Base-by-base conservation (phyloP, 2,797 vertebrate genomes). In the Falco concolor region DNA sequence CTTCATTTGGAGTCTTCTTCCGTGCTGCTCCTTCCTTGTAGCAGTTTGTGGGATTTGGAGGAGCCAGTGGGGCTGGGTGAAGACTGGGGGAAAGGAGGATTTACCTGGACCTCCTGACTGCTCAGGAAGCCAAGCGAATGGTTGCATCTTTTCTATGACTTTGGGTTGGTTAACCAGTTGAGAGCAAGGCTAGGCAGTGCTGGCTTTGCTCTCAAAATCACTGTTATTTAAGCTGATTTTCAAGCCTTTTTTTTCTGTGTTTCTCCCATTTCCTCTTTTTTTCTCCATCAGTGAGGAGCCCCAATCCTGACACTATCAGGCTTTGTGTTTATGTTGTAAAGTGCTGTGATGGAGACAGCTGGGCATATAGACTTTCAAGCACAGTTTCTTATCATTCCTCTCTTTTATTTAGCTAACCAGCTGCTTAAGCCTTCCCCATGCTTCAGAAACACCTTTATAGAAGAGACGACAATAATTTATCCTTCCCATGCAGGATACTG, bases 261-360 rank as follows among this genome's bases (percentile, higher is more conserved):
- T 72, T 14, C 23, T 47, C 38, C n/a, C n/a, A 42, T 45, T 68
- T 47, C 18, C 22, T 36, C 22, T 21, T 21, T 9, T 6, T 59
- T 85, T 75, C 67, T 83, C 15, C 22, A 1, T 19, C 53, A 23
- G 10, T 13, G 30, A 6, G 1, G 1, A 67, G 3, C 32, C 42
- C 54, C 7, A n/a, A 1, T 54, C 18, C 47, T 4, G 23, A 44
- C 9, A 10, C 18, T 20, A 2, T 0, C 10, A n/a, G 57, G 5
- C 8, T 84, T 36, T 7, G 0, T 54, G 10, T 22, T 52, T 10
- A 2, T 2, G 2, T 6, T 57, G 22, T 69, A 13, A 44, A 82
- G 50, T 4, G 21, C 77, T 59, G 18, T 28, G 12, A 47, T 50
- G 32, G 19, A n/a, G 34, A 9, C 4, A 12, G 8, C 50, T 8